These are phyloP conservation scores for Oryctolagus cuniculus DNA, from an alignment of 2,113 vertebrate species.

Conservation along the genomic window DNA sequence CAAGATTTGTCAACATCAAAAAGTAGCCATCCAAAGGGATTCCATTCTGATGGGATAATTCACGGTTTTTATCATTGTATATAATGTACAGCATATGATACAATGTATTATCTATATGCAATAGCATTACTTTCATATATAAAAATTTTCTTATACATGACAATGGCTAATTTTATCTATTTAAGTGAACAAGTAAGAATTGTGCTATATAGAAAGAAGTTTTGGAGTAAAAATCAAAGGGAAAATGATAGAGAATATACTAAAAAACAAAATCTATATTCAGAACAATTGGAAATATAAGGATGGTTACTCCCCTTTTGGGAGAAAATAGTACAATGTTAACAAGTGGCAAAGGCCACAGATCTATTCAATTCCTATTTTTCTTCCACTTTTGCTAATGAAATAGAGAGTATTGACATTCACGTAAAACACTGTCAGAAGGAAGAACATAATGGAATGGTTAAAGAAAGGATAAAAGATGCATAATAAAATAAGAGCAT, in stretches of 20 bases:
- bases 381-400: background rate
- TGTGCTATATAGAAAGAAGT: background rate
- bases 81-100: background rate
- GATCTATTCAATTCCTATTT: background rate
- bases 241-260: background rate
- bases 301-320: background rate
- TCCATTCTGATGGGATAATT: background rate
- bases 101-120: background rate
- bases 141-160: background rate
- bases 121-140: conserved; percentile 26
- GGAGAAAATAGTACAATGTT: background rate
- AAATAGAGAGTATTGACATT: background rate
- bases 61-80: background rate
- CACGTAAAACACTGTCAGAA: background rate
- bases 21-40: background rate
- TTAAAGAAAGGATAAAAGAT: background rate
- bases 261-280: conserved; percentile 16
- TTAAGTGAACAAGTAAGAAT: background rate
- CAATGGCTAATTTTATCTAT: background rate
- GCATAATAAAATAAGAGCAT: background rate
- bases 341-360: background rate
- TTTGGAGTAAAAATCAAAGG: background rate
- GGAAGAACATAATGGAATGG: background rate
- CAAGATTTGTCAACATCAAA: background rate
- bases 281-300: background rate